Evolutionary conservation across 1,140 invertebrate genomes (phyloP), one percentile per base, ranked within the genome.

Genomic region (Pissodes strobi): DNA sequence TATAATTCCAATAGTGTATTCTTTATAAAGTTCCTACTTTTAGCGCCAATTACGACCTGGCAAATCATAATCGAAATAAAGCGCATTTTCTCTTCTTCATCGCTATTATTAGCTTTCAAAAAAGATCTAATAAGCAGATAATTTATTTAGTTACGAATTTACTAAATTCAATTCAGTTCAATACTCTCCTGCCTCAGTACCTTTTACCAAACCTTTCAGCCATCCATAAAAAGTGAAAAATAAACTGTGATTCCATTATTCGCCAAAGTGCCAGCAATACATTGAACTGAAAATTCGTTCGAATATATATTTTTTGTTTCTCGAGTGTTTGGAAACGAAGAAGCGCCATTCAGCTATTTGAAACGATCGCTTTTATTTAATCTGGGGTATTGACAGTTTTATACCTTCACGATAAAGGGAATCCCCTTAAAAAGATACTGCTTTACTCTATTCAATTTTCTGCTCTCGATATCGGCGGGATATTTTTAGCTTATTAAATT

Each of bases 401-500:
- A 45, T 45, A 21, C 41, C 9, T 12, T 21, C 19, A 19, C 3
- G 41, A 45, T 45, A 45, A 45, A 18, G 17, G 19, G 19, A 45
- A 45, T 45, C 41, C 18, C 9, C 41, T 45, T 45, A 45, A 45
- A 45, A 45, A 45, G 41, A 45, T 45, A 45, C 41, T 45, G 41
- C 41, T 45, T 15, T 21, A 18, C 17, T 45, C 41, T 45, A 45
- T 45, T 45, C 41, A 45, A 45, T 45, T 45, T 45, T 45, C 41
- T 45, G 41, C 41, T 45, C 41, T 21, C 41, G 2, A 18, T 12
- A 45, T 18, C 15, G 41, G 19, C 15, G 10, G 10, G 41, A 18
- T 21, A 45, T 45, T 45, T 45, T 45, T 45, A 45, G 41, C 41
- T 21, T 45, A 45, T 45, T 45, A 45, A 45, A 45, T 45, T 45